Evolutionary conservation across 2,113 vertebrate genomes (phyloP).

Genomic region (Aphelocoma coerulescens): DNA sequence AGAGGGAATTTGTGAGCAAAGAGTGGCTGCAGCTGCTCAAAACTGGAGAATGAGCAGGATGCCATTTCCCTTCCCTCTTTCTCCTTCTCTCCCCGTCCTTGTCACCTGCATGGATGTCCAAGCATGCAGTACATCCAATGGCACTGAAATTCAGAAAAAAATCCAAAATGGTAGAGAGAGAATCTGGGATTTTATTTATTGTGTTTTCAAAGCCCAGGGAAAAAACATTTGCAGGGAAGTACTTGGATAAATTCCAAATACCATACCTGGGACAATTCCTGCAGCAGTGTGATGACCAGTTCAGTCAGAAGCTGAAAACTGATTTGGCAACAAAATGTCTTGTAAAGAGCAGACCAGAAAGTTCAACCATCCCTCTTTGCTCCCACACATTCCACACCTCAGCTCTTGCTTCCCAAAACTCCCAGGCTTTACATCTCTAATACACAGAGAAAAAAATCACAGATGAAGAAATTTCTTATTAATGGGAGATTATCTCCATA

Average conservation of each 20-base stretch:
- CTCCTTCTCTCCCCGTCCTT: not conserved
- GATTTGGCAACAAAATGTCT: not conserved
- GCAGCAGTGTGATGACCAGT: not conserved
- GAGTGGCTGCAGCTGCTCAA: not conserved
- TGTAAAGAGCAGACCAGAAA: not conserved
- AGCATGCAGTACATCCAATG: not conserved
- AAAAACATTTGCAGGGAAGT: not conserved
- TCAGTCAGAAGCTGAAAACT: not conserved
- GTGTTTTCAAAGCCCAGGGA: not conserved
- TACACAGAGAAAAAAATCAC: not conserved
- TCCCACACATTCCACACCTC: not conserved
- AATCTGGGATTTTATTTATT: not conserved
- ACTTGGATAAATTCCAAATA: not conserved
- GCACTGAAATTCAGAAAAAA: not conserved
- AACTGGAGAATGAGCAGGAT: not conserved
- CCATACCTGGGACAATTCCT: not conserved
- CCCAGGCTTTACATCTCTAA: not conserved
- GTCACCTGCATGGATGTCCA: no score
- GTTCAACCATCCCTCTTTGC: not conserved
- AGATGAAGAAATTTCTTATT: not conserved
- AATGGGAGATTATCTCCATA: not conserved
- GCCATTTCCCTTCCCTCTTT: not conserved
- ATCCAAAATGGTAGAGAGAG: not conserved
- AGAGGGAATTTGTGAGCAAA: not conserved
- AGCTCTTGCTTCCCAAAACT: not conserved